Conservation (phyloP, 2,888 invertebrate species). For the Ornithoptera priamus region DNA sequence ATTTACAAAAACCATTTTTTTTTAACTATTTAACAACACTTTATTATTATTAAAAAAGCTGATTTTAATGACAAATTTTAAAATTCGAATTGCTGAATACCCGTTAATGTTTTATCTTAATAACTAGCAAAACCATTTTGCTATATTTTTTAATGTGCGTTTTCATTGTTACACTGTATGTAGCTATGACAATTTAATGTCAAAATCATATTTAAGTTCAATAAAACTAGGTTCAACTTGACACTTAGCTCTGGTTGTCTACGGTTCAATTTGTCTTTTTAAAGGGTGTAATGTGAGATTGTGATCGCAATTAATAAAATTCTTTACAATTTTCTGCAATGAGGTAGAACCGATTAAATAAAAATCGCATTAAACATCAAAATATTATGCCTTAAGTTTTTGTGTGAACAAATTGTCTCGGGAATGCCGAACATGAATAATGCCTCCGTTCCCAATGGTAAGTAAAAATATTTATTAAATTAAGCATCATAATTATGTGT, state of each 20-base stretch:
- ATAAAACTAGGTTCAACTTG: constrained; percentile 31
- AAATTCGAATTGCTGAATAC: no score
- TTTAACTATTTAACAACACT: no score
- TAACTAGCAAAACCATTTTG: no score
- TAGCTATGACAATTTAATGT: not conserved
- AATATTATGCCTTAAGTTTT: constrained; percentile 74
- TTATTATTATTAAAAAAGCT: no score
- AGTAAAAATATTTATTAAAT: constrained; percentile 42
- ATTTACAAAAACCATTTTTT: no score
- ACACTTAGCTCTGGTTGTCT: constrained; percentile 39
- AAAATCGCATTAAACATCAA: constrained; percentile 51
- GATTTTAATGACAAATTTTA: no score
- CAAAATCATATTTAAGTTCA: not conserved
- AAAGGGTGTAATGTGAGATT: constrained; percentile 61
- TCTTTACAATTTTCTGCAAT: constrained; percentile 56
- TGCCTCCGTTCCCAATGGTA: constrained; percentile 70
- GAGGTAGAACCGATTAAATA: constrained; percentile 65
- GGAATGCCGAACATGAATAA: constrained; percentile 74
- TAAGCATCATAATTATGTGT: not conserved
- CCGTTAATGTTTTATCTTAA: no score
- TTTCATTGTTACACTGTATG: not conserved
- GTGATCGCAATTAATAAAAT: constrained; percentile 47
- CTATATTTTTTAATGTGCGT: no score
- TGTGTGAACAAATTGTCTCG: constrained; percentile 57
- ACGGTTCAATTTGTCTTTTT: constrained; percentile 39